These are phyloP conservation scores for Apostichopus californicus DNA, from an alignment of 35 echinoderm and acorn worm species.

Conservation along the genomic window DNA sequence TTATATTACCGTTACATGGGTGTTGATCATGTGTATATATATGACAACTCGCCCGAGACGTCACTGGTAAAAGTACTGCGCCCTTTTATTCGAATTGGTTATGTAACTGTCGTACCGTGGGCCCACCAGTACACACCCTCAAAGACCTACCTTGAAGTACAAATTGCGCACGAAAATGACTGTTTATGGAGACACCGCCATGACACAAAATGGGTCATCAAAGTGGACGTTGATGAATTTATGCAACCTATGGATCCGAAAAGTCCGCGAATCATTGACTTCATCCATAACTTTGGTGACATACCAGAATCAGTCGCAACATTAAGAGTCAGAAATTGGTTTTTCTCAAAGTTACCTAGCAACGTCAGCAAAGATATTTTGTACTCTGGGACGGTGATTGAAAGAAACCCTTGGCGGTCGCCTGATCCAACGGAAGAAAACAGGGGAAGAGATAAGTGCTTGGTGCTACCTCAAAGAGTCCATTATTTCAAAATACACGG, in stretches of 20 bases:
- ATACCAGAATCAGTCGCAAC: conserved; percentile 35
- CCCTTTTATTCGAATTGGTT: conserved; percentile 57
- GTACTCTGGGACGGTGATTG: conserved; percentile 64
- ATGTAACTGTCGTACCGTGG: conserved; percentile 80
- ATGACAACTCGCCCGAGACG: conserved; percentile 67
- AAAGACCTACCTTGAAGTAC: conserved; percentile 89
- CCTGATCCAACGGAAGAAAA: conserved; percentile 71
- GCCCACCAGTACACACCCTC: conserved; percentile 63
- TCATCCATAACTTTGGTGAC: conserved; percentile 32
- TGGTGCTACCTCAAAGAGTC: conserved; percentile 68
- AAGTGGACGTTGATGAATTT: conserved; percentile 89
- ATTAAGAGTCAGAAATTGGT: conserved; percentile 80
- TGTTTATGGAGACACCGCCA: conserved; percentile 75
- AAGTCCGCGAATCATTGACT: conserved; percentile 57
- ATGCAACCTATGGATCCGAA: conserved; percentile 75
- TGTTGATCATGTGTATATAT: conserved; percentile 88
- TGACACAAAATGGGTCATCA: conserved; percentile 70
- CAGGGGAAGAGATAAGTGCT: conserved; percentile 83
- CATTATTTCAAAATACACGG: conserved; percentile 96
- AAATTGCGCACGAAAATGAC: conserved; percentile 87
- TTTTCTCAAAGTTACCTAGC: conserved; percentile 66
- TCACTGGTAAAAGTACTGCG: conserved; percentile 46
- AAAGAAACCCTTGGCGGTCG: conserved; percentile 78
- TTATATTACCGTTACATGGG: conserved; percentile 80
- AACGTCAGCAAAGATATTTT: conserved; percentile 55